Conservation (phyloP, 1,140 invertebrate genomes). For the Drosophila nebulosa region DNA sequence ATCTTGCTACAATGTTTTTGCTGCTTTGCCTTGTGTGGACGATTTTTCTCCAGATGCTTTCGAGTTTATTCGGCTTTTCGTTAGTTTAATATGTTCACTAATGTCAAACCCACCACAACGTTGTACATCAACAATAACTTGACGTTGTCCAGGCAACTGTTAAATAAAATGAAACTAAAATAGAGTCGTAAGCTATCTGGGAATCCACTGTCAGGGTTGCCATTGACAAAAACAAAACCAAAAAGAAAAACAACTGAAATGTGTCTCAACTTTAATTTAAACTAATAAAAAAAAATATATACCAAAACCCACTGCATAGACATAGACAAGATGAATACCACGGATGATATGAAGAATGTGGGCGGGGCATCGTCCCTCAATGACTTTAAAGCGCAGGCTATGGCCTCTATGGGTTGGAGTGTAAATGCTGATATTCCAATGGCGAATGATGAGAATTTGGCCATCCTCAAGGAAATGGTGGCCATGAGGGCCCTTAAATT, state of each 20-base stretch:
- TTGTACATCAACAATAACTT: too few relatives aligned
- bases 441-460: constrained; percentile 86
- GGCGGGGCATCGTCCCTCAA: constrained; percentile 26
- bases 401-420: constrained; percentile 83
- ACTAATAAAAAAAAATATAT: neutral
- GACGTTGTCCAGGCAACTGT: neutral
- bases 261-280: neutral
- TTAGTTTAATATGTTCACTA: too few relatives aligned
- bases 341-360: constrained; percentile 56
- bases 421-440: constrained; percentile 86
- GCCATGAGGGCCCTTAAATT: constrained; percentile 50
- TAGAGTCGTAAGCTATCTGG: neutral
- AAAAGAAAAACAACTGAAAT: neutral
- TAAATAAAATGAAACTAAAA: neutral
- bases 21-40: too few relatives aligned
- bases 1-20: too few relatives aligned
- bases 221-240: constrained; percentile 11
- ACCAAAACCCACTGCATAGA: neutral
- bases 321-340: constrained; percentile 36
- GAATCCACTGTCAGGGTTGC: too few relatives aligned
- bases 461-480: constrained; percentile 81
- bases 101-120: too few relatives aligned
- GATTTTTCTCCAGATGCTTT: too few relatives aligned
- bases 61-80: too few relatives aligned
- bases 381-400: constrained; percentile 62